Percentiles rank a stretch among this genome's conserved stretches.
Evolutionary conservation across 2,888 invertebrate genomes (phyloP).

Genomic region (Drosophila robusta): DNA sequence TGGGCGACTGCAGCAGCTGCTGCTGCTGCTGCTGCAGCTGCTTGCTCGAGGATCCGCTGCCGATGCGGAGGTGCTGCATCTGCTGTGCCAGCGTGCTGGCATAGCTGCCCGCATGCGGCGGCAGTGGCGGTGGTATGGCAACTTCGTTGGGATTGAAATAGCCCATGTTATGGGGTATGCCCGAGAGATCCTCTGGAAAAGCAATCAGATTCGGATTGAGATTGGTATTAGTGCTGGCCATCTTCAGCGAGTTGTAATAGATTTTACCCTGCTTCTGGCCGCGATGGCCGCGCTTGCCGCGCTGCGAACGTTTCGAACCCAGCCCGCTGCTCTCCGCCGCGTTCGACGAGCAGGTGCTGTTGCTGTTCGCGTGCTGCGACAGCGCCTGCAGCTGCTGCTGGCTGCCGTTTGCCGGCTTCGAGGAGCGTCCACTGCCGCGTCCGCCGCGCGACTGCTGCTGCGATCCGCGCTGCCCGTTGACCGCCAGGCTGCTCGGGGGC

Average conservation of each 20-base stretch:
- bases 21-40: constrained; percentile 38
- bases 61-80: constrained; percentile 76
- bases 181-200: constrained; percentile 70
- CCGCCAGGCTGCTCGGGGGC: constrained; percentile 9
- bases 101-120: constrained; percentile 61
- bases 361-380: constrained; percentile 23
- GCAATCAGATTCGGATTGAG: background rate
- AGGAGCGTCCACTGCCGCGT: constrained; percentile 48
- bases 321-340: constrained; percentile 23
- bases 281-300: constrained; percentile 64
- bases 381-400: constrained; percentile 36
- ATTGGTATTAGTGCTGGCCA: constrained; percentile 4
- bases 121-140: constrained; percentile 66
- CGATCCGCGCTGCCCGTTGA: constrained; percentile 23
- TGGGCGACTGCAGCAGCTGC: constrained; percentile 44
- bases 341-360: constrained; percentile 41
- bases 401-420: constrained; percentile 39
- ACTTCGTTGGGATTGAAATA: constrained; percentile 82
- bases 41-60: constrained; percentile 28
- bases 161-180: constrained; percentile 82
- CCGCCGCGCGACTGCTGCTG: constrained; percentile 46
- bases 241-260: constrained; percentile 9
- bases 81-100: constrained; percentile 76
- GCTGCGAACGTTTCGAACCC: constrained; percentile 63
- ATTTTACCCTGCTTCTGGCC: constrained; percentile 67